phyloP scores from a whole-genome alignment of 2,888 invertebrate species.

The Stenurella melanura region DNA sequence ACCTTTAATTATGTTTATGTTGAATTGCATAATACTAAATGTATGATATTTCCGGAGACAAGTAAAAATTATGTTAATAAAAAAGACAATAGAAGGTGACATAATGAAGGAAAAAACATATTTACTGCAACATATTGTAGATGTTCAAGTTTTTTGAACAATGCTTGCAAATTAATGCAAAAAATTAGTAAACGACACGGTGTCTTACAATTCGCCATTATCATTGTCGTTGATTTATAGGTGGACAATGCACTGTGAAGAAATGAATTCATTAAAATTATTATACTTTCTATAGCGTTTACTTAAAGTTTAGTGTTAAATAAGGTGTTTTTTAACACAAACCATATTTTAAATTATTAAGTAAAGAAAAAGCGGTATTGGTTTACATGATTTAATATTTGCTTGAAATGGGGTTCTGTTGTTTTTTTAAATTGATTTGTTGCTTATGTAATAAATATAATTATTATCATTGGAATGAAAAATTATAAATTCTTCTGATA shows the following conservation, averaged over 20 bases:
- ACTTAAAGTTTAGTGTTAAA: neutral
- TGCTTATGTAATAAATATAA: too few relatives aligned
- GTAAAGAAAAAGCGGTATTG: too few relatives aligned
- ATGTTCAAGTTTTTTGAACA: constrained; percentile 7
- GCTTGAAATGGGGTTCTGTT: too few relatives aligned
- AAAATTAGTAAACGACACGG: constrained; percentile 3
- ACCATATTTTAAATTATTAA: too few relatives aligned
- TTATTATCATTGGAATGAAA: too few relatives aligned
- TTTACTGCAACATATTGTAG: neutral
- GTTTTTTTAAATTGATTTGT: too few relatives aligned
- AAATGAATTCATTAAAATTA: constrained; percentile 8
- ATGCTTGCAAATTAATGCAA: constrained; percentile 11
- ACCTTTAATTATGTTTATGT: neutral
- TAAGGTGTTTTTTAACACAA: neutral
- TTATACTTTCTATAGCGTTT: neutral
- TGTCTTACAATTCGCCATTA: neutral
- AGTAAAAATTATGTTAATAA: constrained; percentile 25
- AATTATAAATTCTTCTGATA: too few relatives aligned
- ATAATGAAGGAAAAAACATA: neutral
- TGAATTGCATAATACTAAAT: neutral
- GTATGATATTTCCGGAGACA: neutral
- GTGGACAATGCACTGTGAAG: constrained; percentile 9
- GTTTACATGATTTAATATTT: too few relatives aligned
- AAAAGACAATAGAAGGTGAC: constrained; percentile 8
- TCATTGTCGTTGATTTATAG: neutral